Conservation (phyloP, 2,113 vertebrate species). For the Microtus ochrogaster region DNA sequence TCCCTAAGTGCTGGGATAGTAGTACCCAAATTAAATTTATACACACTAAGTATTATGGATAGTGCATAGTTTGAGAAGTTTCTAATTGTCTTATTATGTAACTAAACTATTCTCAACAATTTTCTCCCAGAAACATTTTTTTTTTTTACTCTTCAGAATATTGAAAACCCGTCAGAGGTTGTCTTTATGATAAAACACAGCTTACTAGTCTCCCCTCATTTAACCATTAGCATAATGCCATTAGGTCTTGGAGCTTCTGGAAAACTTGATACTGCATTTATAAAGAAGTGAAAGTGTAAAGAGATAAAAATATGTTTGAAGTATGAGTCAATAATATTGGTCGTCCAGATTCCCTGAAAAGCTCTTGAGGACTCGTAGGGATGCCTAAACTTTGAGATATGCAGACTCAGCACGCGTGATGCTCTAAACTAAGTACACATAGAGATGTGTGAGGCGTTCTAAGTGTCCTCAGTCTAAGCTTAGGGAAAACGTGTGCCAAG, state of each 20-base stretch:
- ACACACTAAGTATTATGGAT: not conserved
- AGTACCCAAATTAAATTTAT: not conserved
- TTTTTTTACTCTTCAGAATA: not conserved
- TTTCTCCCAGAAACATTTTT: not conserved
- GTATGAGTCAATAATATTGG: not conserved
- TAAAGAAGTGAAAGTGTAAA: slow-evolving; percentile 13
- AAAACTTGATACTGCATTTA: not conserved
- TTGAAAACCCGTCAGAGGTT: not conserved
- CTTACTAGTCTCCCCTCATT: not conserved
- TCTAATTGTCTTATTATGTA: not conserved
- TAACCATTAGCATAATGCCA: not conserved
- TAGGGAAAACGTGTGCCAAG: not conserved
- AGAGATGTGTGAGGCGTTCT: not conserved
- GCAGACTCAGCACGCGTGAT: not conserved
- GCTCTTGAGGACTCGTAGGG: not conserved
- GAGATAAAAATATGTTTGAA: not conserved
- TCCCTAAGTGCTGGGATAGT: not conserved
- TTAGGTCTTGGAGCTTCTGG: not conserved
- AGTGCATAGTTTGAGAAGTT: not conserved
- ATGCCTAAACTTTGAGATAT: not conserved
- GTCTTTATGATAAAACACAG: not conserved
- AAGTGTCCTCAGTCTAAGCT: not conserved
- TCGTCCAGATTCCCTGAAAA: not conserved
- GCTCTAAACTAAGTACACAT: not conserved
- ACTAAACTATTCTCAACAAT: not conserved